These are phyloP conservation scores for Gallinago undulata DNA, from an alignment of 2,113 vertebrate species.

Conservation along the genomic window DNA sequence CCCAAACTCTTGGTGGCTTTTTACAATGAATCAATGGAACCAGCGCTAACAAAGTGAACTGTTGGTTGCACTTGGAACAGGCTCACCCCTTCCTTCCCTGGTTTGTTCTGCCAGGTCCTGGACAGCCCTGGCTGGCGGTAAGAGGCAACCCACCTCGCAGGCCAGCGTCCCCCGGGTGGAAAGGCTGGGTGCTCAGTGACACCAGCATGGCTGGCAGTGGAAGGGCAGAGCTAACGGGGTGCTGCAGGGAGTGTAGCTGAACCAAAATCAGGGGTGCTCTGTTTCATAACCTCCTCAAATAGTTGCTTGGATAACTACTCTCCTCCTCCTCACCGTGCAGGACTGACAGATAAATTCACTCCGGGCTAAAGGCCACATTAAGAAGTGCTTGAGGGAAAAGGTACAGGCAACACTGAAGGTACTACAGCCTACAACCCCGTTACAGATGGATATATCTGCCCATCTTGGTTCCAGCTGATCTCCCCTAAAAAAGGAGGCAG, in stretches of 20 bases:
- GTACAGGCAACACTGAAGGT: background rate
- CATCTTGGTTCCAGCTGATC: background rate
- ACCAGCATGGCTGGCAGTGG: accelerated
- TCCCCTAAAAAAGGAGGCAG: background rate
- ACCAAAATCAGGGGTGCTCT: background rate
- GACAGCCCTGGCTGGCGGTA: background rate
- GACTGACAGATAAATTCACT: background rate
- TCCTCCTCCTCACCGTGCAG: background rate
- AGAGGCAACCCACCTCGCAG: background rate
- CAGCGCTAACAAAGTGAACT: background rate
- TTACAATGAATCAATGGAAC: background rate
- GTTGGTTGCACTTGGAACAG: background rate
- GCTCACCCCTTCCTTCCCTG: background rate
- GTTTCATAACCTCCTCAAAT: background rate
- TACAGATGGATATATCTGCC: background rate
- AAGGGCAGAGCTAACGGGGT: background rate
- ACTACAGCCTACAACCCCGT: background rate
- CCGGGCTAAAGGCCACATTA: background rate
- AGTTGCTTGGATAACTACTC: background rate
- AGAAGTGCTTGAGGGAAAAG: background rate
- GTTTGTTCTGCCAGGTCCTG: background rate
- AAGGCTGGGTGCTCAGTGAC: accelerated
- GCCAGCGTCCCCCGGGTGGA: background rate
- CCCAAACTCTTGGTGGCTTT: background rate
- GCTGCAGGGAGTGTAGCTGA: background rate